Base-by-base conservation (phyloP, 2,888 invertebrate species). In the Heteromurus nitidus region DNA sequence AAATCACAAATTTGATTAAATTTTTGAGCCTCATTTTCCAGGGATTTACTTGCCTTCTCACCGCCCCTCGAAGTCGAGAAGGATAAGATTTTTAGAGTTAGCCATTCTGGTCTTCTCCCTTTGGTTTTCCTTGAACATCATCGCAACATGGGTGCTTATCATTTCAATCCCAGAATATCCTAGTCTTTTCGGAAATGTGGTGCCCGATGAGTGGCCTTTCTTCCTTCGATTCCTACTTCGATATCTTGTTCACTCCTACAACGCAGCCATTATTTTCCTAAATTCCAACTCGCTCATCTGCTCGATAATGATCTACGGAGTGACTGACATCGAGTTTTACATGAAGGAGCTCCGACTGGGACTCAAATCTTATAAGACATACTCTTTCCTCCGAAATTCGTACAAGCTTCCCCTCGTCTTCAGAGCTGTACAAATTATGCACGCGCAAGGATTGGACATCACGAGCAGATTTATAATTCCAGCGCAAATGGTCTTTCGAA, bases 401-500 rank as follows among this genome's bases (percentile, higher is more conserved):
- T 2, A 13, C 3, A 50, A 18, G n/a, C 68, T 68, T 0, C 7
- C 18, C 2, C 3, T 13, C 28, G 47, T 50, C 18, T 68, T 36
- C 30, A 22, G 68, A 13, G 22, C 26, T 1, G 26, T 30, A 2
- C 68, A 68, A 28, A n/a, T n/a, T n/a, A 18, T 68, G 2, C 20
- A 36, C n/a, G 50, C 47, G 24, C 9, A 7, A 11, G 11, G 11
- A 22, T 18, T 18, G 11, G 53, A 7, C 13, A n/a, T 20, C 16
- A 22, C 58, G n/a, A 67, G 75, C 24, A 18, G 30, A 0, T 20
- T 67, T 20, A 42, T 75, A 1, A 22, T 67, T 58, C 75, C 75
- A 20, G 44, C 44, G 7, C 67, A 75, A 42, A 44, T 58, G 1
- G n/a, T 75, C 0, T 36, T 26, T 1, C 42, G 55, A 22, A 20